Evolutionary conservation across 2,797 vertebrate genomes (phyloP), one percentile per base, ranked within the genome.

Genomic region (Todus mexicanus): DNA sequence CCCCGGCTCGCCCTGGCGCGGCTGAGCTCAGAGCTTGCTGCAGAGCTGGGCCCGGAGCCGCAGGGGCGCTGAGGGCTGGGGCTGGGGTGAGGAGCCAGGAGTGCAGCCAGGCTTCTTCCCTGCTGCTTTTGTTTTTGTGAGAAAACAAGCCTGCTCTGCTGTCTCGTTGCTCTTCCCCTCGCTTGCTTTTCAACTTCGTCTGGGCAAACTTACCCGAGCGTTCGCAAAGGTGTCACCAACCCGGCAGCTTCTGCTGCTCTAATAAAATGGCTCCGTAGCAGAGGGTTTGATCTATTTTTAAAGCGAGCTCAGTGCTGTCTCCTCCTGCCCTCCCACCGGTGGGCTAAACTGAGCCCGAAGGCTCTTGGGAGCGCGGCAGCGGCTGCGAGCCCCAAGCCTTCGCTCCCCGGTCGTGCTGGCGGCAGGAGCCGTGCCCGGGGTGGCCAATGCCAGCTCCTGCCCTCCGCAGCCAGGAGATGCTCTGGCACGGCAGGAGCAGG

Each of bases 231-330:
- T 94, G 94, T 71, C 92, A 60, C 45, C 92, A 91, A 81, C 91
- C 93, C 43, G 22, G 11, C 92, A 75, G 91, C 91, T 77, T 71
- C 77, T 53, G 82, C 95, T 75, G 87, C 92, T 95, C 95, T 86
- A 64, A 90, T 90, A 83, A 93, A 88, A 92, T 91, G 96, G 96
- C 96, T 96, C 87, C 17, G 18, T 59, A 77, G 92, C 89, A 29
- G 54, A 94, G 91, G 73, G 87, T 94, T 93, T 91, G 92, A 95
- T 81, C 95, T 96, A 92, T 91, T 96, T 94, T 95, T 95, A 92
- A 91, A 93, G 85, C 27, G 2, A 85, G 80, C 91, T 89, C 65
- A 0, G 56, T 3, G 50, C 92, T 94, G 93, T 87, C 89, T 96
- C 84, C 70, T 92, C 59, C 91, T 61, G 65, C 84, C 84, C 93